A percentile compares a stretch with the other conserved stretches of the same genome.
Conservation (phyloP, 2,888 invertebrate genomes). For the Teinopalpus imperialis region DNA sequence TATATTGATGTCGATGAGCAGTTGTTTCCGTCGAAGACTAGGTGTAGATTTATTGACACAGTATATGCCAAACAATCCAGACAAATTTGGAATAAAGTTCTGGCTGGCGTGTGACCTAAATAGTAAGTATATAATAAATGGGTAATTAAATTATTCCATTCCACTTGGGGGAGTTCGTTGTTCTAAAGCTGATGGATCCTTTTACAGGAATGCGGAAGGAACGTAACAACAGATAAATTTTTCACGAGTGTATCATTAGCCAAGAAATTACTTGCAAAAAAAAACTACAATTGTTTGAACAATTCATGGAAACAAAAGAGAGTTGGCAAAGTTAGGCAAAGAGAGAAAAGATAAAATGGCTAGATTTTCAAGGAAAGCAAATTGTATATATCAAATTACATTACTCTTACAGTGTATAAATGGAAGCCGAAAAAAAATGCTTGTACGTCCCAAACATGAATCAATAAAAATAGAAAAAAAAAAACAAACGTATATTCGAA, state of each 20-base stretch:
- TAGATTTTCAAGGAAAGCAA: too few species aligned
- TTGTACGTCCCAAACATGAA: background rate
- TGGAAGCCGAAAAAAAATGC: background rate
- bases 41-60: constrained; percentile 20
- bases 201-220: constrained; percentile 1
- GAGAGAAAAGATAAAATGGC: background rate
- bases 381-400: too few species aligned
- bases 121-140: constrained; percentile 21
- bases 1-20: constrained; percentile 17
- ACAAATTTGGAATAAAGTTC: constrained; percentile 9
- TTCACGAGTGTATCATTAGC: too few species aligned
- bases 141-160: constrained; percentile 12
- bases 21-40: constrained; percentile 17
- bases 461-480: constrained; percentile 8
- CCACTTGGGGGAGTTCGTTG: constrained; percentile 18
- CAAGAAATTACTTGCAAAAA: constrained; percentile 1
- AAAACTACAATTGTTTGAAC: constrained; percentile 1
- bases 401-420: background rate
- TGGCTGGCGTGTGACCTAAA: constrained; percentile 20
- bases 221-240: background rate
- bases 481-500: too few species aligned
- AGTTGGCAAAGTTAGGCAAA: background rate
- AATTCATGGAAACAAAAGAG: constrained; percentile 2
- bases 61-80: too few species aligned
- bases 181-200: constrained; percentile 1